Conservation (phyloP, 2,113 vertebrate species). For the Apistogramma diplotaenia region DNA sequence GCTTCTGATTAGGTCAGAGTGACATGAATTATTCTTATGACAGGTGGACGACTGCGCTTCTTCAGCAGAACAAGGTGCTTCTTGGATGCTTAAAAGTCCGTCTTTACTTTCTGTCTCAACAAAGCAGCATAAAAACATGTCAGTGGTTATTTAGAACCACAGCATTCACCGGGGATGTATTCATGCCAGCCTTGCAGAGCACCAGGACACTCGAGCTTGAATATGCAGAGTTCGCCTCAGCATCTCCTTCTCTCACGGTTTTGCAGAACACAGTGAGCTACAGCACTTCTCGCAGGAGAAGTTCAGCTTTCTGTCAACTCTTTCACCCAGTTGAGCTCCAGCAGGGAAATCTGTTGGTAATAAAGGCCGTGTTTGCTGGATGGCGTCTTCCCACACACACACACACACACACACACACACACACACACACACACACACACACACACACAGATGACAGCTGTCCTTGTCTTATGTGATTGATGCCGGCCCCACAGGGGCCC, state of each 20-base stretch:
- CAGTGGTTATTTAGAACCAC: not conserved
- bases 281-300: too few relatives aligned
- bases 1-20: not conserved
- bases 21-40: accelerated
- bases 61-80: not conserved
- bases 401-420: constrained; percentile 22
- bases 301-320: not conserved
- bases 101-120: not conserved
- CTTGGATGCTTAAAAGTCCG: not conserved
- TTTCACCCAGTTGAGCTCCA: constrained; percentile 9
- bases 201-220: too few relatives aligned
- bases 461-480: constrained; percentile 48
- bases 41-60: not conserved
- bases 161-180: not conserved
- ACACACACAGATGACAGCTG: constrained; percentile 42
- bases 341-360: constrained; percentile 40
- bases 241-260: too few relatives aligned
- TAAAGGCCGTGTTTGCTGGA: constrained; percentile 19
- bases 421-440: constrained; percentile 18
- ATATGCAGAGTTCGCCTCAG: too few relatives aligned
- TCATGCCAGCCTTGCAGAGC: too few relatives aligned
- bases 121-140: not conserved
- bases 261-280: too few relatives aligned
- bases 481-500: constrained; percentile 10
- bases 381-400: constrained; percentile 30